Evolutionary conservation across 2,888 invertebrate genomes (phyloP).

Genomic region (Nasonovia ribisnigri): DNA sequence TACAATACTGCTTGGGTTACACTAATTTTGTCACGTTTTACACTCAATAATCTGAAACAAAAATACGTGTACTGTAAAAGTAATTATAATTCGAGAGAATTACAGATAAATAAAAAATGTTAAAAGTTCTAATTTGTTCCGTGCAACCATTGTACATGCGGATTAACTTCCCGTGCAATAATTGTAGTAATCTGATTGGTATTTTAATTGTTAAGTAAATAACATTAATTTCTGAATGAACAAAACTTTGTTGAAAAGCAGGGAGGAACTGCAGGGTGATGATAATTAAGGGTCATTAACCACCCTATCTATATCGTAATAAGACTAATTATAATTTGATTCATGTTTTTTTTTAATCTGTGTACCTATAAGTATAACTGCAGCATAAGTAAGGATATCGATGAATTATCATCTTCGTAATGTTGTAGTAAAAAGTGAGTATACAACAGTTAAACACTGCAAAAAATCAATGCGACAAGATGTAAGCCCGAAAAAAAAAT

Average conservation of each 20-base stretch:
- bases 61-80: background rate
- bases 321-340: too few species aligned
- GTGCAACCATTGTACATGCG: background rate
- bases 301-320: too few species aligned
- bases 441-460: too few species aligned
- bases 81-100: background rate
- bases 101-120: background rate
- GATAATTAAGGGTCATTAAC: background rate
- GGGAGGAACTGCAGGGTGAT: background rate
- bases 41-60: background rate
- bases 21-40: background rate
- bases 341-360: too few species aligned
- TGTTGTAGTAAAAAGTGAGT: too few species aligned
- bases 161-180: background rate
- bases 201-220: background rate
- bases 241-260: background rate
- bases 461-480: too few species aligned
- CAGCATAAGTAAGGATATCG: too few species aligned
- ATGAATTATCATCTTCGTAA: too few species aligned
- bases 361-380: too few species aligned
- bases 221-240: background rate
- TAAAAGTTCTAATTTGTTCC: background rate
- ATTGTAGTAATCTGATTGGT: background rate
- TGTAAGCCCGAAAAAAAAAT: too few species aligned
- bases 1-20: background rate